Base-by-base conservation (phyloP, 2,888 invertebrate species). In the Myopa testacea region DNA sequence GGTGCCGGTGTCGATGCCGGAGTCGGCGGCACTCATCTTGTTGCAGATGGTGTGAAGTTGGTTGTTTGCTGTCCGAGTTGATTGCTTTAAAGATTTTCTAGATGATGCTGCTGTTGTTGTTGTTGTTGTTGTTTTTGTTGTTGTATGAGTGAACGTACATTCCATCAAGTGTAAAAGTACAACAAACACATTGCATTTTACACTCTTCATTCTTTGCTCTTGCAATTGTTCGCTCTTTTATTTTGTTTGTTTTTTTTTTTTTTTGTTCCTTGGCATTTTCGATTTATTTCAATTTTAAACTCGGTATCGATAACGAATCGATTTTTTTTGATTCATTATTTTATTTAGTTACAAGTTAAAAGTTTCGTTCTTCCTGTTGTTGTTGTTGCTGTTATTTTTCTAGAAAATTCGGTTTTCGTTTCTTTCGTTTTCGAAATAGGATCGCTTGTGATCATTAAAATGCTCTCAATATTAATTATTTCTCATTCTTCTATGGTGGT, bases 101-200 rank as follows among this genome's bases (percentile, higher is more conserved):
- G 26, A 63, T 37, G 6, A 12, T 73, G 62, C 19, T 14, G 50
- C 26, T 45, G 16, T 37, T 62, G 72, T 72, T 62, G 19, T 73
- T 26, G 4, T 19, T 60, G 60, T 60, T 19, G 50, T 63, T 26
- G 45, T 73, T 63, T 40, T 70, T 70, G 70, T 45, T 62, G 14
- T 58, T 71, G 73, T 73, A 34, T 26, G 16, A 82, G 80, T 81
- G 80, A 82, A 81, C 80, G 81, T 80, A 80, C 79, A 82, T 82
- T 82, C 82, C 82, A 81, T 81, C 80, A 81, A 81, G 80, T 79
- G 81, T 80, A 82, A 81, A 81, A 82, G 80, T 80, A 55, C 55
- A 55, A 55, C 55, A 55, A n/a, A 55, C 55, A 55, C n/a, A 8
- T 1, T 12, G 10, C n/a, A n/a, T n/a, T 55, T 55, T 55, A 55